phyloP scores from a whole-genome alignment of 2,113 vertebrate genomes.

The Cyprinus carpio region DNA sequence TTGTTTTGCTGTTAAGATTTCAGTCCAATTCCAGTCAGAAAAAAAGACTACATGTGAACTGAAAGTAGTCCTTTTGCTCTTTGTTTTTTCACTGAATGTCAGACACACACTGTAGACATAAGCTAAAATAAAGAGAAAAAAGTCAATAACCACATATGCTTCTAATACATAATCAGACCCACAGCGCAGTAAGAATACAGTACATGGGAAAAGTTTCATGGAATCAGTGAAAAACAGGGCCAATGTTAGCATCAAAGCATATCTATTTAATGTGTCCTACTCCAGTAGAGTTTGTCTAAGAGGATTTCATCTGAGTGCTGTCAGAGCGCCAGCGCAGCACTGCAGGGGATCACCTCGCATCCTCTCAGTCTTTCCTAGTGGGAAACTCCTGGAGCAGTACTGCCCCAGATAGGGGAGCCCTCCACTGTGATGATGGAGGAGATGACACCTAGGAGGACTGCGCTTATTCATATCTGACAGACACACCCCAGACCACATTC shows the following conservation, averaged over 20 bases:
- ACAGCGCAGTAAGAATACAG: background rate
- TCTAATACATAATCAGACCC: background rate
- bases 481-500: conserved; percentile 23
- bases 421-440: conserved; percentile 47
- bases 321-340: conserved; percentile 1
- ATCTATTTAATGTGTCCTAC: background rate
- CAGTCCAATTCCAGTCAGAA: background rate
- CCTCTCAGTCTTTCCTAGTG: conserved; percentile 15
- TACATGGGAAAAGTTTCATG: background rate
- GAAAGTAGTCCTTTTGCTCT: background rate
- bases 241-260: background rate
- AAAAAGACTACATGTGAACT: background rate
- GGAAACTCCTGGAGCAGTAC: conserved; percentile 8
- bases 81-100: background rate
- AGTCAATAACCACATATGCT: background rate
- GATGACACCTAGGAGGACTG: conserved; percentile 35
- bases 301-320: conserved; percentile 16
- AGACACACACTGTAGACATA: background rate
- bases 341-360: background rate
- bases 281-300: background rate
- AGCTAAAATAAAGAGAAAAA: background rate
- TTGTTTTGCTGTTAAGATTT: background rate
- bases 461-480: conserved; percentile 45
- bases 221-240: background rate
- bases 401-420: conserved; percentile 12